Evolutionary conservation across 2,888 invertebrate genomes (phyloP).

Genomic region (Acrobasis suavella): DNA sequence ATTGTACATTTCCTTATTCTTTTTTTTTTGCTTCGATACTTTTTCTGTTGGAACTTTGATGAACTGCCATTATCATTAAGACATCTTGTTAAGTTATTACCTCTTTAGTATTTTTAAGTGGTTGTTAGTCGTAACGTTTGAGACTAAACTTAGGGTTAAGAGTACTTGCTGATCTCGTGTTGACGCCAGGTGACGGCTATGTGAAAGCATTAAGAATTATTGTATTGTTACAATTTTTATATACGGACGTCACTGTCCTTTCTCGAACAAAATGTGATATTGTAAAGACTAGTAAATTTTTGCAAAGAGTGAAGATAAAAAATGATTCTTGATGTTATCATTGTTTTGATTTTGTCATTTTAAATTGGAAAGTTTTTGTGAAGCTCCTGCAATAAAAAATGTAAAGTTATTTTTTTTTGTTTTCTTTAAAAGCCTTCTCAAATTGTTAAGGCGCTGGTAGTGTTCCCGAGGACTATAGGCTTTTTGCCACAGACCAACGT

Average conservation of each 20-base stretch:
- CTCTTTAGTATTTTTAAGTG: slow-evolving; percentile 68
- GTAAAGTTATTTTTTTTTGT: slow-evolving; percentile 40
- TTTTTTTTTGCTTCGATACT: slow-evolving; percentile 58
- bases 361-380: slow-evolving; percentile 75
- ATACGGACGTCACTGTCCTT: slow-evolving; percentile 79
- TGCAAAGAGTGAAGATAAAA: slow-evolving; percentile 58
- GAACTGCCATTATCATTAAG: slow-evolving; percentile 75
- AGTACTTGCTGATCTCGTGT: slow-evolving; percentile 78
- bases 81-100: slow-evolving; percentile 65
- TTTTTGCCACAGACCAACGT: too few species aligned
- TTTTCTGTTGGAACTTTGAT: slow-evolving; percentile 57
- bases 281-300: slow-evolving; percentile 75
- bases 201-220: slow-evolving; percentile 82
- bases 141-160: slow-evolving; percentile 71
- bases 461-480: too few species aligned
- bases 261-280: slow-evolving; percentile 80
- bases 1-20: slow-evolving; percentile 38
- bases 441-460: too few species aligned
- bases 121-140: slow-evolving; percentile 68
- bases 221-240: slow-evolving; percentile 76
- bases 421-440: slow-evolving; percentile 34
- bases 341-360: slow-evolving; percentile 78
- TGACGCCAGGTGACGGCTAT: slow-evolving; percentile 70
- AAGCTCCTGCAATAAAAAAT: slow-evolving; percentile 75
- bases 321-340: slow-evolving; percentile 83